Evolutionary conservation across 2,888 invertebrate genomes (phyloP), one percentile per base, ranked within the genome.

Genomic region (Pollenia griseotomentosa): DNA sequence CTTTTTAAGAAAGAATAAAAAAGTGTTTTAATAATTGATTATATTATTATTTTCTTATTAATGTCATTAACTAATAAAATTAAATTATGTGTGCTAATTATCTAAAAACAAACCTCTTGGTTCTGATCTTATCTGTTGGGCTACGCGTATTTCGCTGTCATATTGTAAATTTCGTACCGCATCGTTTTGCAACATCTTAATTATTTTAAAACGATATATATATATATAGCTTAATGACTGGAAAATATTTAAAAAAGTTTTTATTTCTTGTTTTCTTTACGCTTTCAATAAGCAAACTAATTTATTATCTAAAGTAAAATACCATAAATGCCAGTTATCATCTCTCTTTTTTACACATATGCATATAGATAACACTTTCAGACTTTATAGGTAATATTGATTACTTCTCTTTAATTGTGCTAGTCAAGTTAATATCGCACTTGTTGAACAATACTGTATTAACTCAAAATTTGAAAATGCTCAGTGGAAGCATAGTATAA

Each of bases 141-240:
- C 93, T 11, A 92, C 91, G 11, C 93, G 92, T 75, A 93, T 92
- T 89, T 93, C 93, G 85, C 91, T 93, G 44, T 93, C 93, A 70
- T 90, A 93, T 80, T 93, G 93, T 42, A 93, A 88, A 88, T 91
- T 93, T 48, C 91, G 90, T 48, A 92, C 92, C 10, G 93, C 90
- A 89, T 93, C 90, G 87, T 92, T 91, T 90, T 93, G 92, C 61
- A 93, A 89, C 93, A 93, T 93, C 78, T 83, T 86, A 57, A 16
- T 33, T 12, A 16, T 48, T 61, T 51, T 61, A 33, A 33, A 33
- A 10, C 44, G n/a, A 4, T 46, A 65, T 19, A 11, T 14, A 14
- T 12, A 5, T 57, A 23, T 57, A 7, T 59, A 2, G 0, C 33
- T 33, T 33, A 33, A 33, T 33, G 33, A 33, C 33, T 33, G 33